Percentiles rank a stretch among this genome's conserved stretches.
phyloP scores from a whole-genome alignment of 64 coral and sea anemone species.

The Montipora foliosa region DNA sequence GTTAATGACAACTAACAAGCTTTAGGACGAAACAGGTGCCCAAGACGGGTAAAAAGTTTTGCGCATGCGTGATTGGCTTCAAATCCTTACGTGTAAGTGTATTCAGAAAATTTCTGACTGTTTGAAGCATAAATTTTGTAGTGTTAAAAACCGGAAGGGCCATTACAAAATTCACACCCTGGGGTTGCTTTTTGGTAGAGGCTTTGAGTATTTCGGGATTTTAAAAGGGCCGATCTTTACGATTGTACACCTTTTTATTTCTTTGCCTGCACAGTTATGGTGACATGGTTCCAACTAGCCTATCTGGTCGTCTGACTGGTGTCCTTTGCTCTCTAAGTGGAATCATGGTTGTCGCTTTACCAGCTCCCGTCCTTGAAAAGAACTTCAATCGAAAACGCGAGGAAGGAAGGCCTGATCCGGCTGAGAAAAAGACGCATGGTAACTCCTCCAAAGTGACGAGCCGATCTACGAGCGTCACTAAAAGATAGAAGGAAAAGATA shows the following conservation, averaged over 20 bases:
- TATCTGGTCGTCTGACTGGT: constrained; percentile 85
- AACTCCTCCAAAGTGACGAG: neutral
- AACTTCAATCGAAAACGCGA: constrained; percentile 79
- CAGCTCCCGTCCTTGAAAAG: constrained; percentile 93
- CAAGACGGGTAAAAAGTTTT: no score
- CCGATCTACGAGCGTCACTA: neutral
- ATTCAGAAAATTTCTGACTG: no score
- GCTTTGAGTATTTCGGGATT: no score
- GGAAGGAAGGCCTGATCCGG: constrained; percentile 18
- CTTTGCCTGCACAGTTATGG: constrained; percentile 67
- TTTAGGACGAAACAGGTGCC: no score
- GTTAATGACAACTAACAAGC: no score
- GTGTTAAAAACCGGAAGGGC: no score
- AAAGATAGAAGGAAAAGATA: neutral
- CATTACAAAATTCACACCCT: no score
- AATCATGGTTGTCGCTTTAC: constrained; percentile 91
- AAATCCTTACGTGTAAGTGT: no score
- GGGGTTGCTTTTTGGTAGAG: no score
- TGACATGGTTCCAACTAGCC: constrained; percentile 86
- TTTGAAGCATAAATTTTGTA: no score
- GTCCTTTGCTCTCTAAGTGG: constrained; percentile 93
- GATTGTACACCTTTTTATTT: neutral
- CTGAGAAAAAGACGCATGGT: neutral
- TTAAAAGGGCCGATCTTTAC: no score
- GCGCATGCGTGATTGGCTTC: no score